Evolutionary conservation across 35 echinoderm and acorn worm genomes (phyloP), one percentile per base, ranked within the genome.

Genomic region (Acanthaster planci): DNA sequence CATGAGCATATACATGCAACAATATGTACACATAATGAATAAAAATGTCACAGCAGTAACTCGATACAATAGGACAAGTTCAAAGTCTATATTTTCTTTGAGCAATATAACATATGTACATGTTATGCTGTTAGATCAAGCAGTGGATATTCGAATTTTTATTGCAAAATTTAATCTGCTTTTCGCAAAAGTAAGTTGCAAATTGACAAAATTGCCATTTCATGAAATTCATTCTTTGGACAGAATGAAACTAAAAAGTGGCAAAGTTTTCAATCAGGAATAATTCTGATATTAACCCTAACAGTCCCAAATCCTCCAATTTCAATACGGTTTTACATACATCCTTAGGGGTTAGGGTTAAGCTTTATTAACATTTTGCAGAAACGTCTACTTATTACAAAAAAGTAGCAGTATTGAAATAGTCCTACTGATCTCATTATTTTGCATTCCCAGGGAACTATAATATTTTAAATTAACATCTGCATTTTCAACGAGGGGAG

Each of bases 11-110:
- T 34, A 72, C 64, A 31, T 72, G 34, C 64, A 72, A 31, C 23
- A 26, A 34, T 72, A 72, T 72, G 34, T 72, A 72, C 64, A 72
- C 64, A 72, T 72, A 26, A 72, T 31, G 34, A 34, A 72, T 72
- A 30, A 72, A 72, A 26, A 31, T 72, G 18, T 72, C 64, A 72
- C 42, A 47, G 42, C 42, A 6, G 42, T 47, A 47, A 47, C 42
- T 6, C 4, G 42, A 47, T 12, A 47, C 12, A 47, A 47, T 26
- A 29, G 22, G 64, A 72, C 26, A 14, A 72, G 34, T 72, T 27
- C 64, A 72, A 26, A 72, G 64, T 34, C 64, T 72, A 72, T 29
- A 72, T 72, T 31, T 26, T 72, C 22, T 72, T 14, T 14, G 34
- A 34, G 34, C 64, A 31, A 8, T 26, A 29, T 72, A 27, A 31